Evolutionary conservation across 1,140 invertebrate genomes (phyloP), one percentile per base, ranked within the genome.

Genomic region (Pogonognathellus flavescens): DNA sequence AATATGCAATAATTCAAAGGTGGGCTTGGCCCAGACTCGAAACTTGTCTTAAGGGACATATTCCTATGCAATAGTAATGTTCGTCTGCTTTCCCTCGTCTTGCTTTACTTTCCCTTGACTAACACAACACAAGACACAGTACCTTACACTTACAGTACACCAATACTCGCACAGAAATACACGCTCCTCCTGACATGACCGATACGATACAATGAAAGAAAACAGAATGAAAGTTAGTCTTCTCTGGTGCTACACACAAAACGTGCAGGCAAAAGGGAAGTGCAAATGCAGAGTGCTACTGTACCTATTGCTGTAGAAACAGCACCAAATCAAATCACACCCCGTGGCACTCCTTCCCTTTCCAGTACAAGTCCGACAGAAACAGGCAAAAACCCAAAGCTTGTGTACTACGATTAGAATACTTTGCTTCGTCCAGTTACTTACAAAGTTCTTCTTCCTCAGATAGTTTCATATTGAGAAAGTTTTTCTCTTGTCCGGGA

Each of bases 1-100:
- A 76, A 76, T 76, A 76, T 76, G 70, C 70, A 76, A 76, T 76
- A 76, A 76, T 76, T 76, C 70, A 76, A 76, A 76, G 70, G 70
- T 76, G 70, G 70, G 70, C 70, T 76, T 76, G 70, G 70, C 70
- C 70, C 41, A 76, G 70, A 76, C 70, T 76, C 70, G 31, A 76
- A 76, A 76, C 70, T 76, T 76, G 41, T 76, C 70, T 76, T 76
- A 76, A 76, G 70, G 70, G 70, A 76, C 70, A 76, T 31, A 76
- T 76, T 76, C 70, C 31, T 76, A 76, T 76, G 70, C 70, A 76
- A 76, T 76, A 76, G 41, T 76, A 76, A 76, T 76, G 70, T 31
- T 50, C 70, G 3, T 76, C 41, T 25, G 31, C 49, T 31, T 70
- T 84, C 41, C 60, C 82, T 70, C 31, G n/a, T 31, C 49, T 72